phyloP scores from a whole-genome alignment of 2,797 vertebrate genomes.

The Crocidura indochinensis region DNA sequence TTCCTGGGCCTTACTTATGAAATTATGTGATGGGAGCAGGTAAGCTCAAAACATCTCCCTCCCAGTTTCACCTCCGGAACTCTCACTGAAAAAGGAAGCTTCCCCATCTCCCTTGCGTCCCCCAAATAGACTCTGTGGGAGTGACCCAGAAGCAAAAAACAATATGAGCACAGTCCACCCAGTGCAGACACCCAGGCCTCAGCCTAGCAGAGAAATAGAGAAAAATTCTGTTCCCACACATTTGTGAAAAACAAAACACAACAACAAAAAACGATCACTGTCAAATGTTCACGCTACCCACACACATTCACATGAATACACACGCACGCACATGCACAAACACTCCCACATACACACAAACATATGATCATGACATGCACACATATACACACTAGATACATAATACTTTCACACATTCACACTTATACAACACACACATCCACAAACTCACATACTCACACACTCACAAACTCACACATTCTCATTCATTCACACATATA shows the following conservation, averaged over 20 bases:
- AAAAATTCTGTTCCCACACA: background rate
- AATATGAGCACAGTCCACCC: background rate
- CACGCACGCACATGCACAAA: background rate
- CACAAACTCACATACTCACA: no score
- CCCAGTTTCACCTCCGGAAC: background rate
- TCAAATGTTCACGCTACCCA: slow-evolving; percentile 19
- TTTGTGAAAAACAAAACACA: background rate
- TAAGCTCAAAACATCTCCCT: background rate
- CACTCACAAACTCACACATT: no score
- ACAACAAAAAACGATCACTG: no score
- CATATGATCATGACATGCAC: slow-evolving; percentile 26
- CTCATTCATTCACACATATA: no score
- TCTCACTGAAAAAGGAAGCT: background rate
- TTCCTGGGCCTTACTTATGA: slow-evolving; percentile 34
- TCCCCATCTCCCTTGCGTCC: rapidly evolving
- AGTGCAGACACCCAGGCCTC: background rate
- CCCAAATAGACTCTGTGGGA: background rate
- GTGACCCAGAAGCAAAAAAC: background rate
- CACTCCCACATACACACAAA: slow-evolving; percentile 35
- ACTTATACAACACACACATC: no score
- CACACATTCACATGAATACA: slow-evolving; percentile 53
- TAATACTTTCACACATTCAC: no score
- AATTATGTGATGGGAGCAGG: rapidly evolving
- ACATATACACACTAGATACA: background rate
- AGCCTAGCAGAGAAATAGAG: background rate